phyloP scores from a whole-genome alignment of 2,797 vertebrate genomes.

The Acanthiza pusilla region DNA sequence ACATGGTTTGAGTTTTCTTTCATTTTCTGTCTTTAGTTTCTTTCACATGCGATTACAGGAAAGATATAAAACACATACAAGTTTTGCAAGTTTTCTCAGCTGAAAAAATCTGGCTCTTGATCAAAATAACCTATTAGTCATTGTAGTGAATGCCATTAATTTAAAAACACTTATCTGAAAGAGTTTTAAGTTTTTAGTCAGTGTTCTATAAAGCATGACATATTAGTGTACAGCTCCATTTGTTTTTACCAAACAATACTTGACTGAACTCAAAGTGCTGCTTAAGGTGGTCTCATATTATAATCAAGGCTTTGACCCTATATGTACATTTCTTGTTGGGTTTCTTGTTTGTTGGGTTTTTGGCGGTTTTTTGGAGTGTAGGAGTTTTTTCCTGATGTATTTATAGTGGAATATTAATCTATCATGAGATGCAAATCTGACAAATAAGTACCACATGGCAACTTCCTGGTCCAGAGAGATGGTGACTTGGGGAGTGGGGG shows the following conservation, averaged over 20 bases:
- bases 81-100: background rate
- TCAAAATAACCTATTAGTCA: background rate
- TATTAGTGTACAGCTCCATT: background rate
- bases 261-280: background rate
- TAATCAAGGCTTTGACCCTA: background rate
- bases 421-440: background rate
- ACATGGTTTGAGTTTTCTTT: background rate
- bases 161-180: background rate
- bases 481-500: rapidly evolving
- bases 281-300: background rate
- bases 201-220: background rate
- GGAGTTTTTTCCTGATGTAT: background rate
- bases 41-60: background rate
- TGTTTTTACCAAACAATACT: background rate
- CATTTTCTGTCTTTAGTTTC: background rate
- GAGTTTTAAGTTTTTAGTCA: background rate
- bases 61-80: background rate
- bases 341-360: background rate
- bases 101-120: background rate
- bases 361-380: too few species aligned
- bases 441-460: background rate
- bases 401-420: background rate
- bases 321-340: background rate
- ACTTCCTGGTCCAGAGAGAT: background rate
- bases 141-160: background rate